A percentile compares a stretch with the other conserved stretches of the same genome.
phyloP scores from a whole-genome alignment of 2,888 invertebrate species.

The Chrysolina americana region DNA sequence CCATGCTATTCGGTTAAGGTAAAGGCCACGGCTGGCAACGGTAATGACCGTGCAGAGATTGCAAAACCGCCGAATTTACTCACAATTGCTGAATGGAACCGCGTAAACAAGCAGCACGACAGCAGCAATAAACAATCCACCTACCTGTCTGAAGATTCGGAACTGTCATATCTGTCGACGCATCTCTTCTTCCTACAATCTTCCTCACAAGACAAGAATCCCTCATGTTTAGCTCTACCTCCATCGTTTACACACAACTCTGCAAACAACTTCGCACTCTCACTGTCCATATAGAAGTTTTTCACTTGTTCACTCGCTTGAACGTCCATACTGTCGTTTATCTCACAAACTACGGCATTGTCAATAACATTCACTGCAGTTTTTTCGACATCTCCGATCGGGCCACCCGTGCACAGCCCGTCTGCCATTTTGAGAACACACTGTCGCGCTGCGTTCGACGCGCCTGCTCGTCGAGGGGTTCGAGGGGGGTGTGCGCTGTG shows the following conservation, averaged over 20 bases:
- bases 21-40: constrained; percentile 68
- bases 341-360: constrained; percentile 65
- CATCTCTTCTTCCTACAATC: constrained; percentile 87
- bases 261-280: constrained; percentile 66
- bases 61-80: constrained; percentile 45
- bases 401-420: constrained; percentile 79
- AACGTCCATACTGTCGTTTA: constrained; percentile 71
- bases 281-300: constrained; percentile 65
- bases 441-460: constrained; percentile 64
- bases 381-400: constrained; percentile 74
- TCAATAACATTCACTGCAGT: constrained; percentile 74
- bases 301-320: constrained; percentile 74
- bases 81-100: constrained; percentile 47
- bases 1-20: constrained; percentile 66
- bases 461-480: constrained; percentile 37
- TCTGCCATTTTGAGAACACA: constrained; percentile 87
- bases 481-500: constrained; percentile 58
- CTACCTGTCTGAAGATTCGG: constrained; percentile 94
- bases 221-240: constrained; percentile 59
- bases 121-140: constrained; percentile 47
- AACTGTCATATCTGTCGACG: constrained; percentile 93
- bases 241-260: constrained; percentile 61
- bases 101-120: constrained; percentile 36
- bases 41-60: constrained; percentile 64
- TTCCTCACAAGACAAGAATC: constrained; percentile 57